These are phyloP conservation scores for Dynastes maya DNA, from an alignment of 2,888 invertebrate species.

Conservation along the genomic window DNA sequence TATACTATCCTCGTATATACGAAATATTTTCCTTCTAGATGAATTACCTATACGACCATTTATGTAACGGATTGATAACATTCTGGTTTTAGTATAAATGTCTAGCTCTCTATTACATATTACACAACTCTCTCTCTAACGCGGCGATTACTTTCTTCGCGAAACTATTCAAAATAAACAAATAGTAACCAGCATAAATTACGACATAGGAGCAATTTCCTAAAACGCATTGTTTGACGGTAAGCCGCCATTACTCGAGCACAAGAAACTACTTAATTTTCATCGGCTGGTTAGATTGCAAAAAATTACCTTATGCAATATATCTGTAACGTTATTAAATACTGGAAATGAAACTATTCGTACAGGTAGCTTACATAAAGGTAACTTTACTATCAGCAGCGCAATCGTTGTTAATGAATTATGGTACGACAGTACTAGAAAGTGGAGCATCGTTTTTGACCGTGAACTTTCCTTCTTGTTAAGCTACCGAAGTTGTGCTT, in stretches of 20 bases:
- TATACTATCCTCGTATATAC: no score
- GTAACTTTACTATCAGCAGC: background rate
- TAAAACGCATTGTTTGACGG: constrained; percentile 28
- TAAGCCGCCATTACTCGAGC: background rate
- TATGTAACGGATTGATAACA: no score
- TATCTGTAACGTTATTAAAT: constrained; percentile 1
- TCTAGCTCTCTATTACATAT: constrained; percentile 17
- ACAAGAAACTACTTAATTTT: constrained; percentile 28
- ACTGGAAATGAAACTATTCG: constrained; percentile 7
- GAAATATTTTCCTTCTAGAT: no score
- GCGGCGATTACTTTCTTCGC: constrained; percentile 7
- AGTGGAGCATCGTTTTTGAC: constrained; percentile 48
- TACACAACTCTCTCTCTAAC: constrained; percentile 20
- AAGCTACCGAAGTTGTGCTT: constrained; percentile 1
- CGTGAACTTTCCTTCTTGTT: constrained; percentile 46
- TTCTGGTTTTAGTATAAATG: background rate
- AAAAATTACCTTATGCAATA: constrained; percentile 30
- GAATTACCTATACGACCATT: no score
- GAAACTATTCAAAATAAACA: constrained; percentile 37
- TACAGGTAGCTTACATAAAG: background rate
- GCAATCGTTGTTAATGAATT: constrained; percentile 28
- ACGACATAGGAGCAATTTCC: constrained; percentile 21
- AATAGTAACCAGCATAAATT: constrained; percentile 16
- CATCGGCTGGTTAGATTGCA: background rate
- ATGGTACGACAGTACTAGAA: constrained; percentile 39